A percentile compares a stretch with the other conserved stretches of the same genome.
phyloP scores from a whole-genome alignment of 2,113 vertebrate genomes.

The Sinosuthora webbiana region DNA sequence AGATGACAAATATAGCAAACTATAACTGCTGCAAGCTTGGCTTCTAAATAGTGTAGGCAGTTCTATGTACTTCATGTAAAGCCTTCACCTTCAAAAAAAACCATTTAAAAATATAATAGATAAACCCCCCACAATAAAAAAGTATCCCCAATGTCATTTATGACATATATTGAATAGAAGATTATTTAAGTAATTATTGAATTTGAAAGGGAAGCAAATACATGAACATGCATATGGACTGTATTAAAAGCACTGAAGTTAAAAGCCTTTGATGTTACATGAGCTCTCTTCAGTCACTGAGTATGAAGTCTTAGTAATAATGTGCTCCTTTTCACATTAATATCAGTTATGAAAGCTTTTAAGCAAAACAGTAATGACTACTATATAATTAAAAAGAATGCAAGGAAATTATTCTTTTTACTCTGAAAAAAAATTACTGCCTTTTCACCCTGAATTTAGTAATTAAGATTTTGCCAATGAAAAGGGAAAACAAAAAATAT shows the following conservation, averaged over 20 bases:
- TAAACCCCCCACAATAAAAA: background rate
- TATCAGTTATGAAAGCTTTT: background rate
- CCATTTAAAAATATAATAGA: background rate
- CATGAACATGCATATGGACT: background rate
- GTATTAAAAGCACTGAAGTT: background rate
- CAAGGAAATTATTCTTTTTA: background rate
- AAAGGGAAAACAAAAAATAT: background rate
- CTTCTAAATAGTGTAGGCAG: background rate
- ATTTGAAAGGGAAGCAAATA: background rate
- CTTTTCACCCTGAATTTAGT: background rate
- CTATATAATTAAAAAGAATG: background rate
- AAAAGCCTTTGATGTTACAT: background rate
- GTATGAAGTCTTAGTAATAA: background rate
- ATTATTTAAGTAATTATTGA: background rate
- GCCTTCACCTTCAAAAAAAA: background rate
- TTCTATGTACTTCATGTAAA: background rate
- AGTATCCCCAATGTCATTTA: background rate
- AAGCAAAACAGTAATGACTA: background rate
- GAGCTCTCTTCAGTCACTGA: background rate
- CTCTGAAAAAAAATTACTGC: background rate
- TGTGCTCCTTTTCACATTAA: background rate
- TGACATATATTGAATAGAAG: background rate
- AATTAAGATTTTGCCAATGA: background rate
- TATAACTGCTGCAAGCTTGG: background rate
- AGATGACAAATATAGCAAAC: background rate